Evolutionary conservation across 2,888 invertebrate species (phyloP).

Genomic region (Atethmia centrago): DNA sequence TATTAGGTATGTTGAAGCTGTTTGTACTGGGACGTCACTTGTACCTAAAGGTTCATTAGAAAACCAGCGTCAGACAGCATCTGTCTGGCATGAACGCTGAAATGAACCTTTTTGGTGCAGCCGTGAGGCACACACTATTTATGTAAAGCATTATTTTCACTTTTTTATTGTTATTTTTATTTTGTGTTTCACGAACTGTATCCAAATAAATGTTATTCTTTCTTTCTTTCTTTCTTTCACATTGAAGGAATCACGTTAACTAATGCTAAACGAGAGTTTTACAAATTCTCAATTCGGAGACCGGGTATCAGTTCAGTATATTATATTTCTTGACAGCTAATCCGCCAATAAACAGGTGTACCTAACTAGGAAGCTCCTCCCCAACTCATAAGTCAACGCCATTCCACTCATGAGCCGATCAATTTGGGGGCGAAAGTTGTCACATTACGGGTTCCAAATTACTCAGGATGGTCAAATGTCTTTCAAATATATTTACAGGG

Average conservation of each 20-base stretch:
- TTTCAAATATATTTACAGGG: constrained; percentile 64
- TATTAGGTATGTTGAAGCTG: no score
- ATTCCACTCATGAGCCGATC: constrained; percentile 61
- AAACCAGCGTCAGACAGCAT: no score
- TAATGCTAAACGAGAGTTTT: not conserved
- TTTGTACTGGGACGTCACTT: no score
- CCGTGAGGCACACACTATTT: no score
- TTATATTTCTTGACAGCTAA: constrained; percentile 10
- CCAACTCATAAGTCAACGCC: constrained; percentile 11
- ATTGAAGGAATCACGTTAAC: not conserved
- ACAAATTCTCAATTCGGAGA: not conserved
- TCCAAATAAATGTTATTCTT: no score
- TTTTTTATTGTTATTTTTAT: no score
- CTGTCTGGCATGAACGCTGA: no score
- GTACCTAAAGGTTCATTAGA: no score
- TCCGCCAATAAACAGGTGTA: constrained; percentile 15
- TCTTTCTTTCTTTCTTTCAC: no score
- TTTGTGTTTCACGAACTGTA: no score
- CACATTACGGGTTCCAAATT: constrained; percentile 74
- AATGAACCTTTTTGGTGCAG: no score
- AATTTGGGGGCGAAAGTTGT: constrained; percentile 75
- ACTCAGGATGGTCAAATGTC: constrained; percentile 72
- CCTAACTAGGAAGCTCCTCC: constrained; percentile 1
- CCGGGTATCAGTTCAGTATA: not conserved
- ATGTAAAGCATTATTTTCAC: no score